These are phyloP conservation scores for Mohoua ochrocephala DNA, from an alignment of 2,113 vertebrate species.

Conservation along the genomic window DNA sequence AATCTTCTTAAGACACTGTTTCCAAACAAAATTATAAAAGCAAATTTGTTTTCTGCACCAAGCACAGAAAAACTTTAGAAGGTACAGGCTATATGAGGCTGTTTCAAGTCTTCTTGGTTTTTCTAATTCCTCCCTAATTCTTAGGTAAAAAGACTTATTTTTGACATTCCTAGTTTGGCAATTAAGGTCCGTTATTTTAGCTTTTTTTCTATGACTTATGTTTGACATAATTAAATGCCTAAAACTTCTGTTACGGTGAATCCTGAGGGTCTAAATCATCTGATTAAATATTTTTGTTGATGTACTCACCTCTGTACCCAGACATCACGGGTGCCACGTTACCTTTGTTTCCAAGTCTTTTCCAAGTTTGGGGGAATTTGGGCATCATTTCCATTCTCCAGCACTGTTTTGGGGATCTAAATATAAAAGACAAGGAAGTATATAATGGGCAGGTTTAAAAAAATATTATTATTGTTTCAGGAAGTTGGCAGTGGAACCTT, in stretches of 20 bases:
- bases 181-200: not conserved
- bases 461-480: not conserved
- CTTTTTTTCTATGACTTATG: fast-evolving
- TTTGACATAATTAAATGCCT: not conserved
- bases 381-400: not conserved
- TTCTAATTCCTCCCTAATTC: not conserved
- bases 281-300: not conserved
- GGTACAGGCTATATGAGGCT: not conserved
- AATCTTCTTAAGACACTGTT: not conserved
- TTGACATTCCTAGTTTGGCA: not conserved
- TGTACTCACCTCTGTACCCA: not conserved
- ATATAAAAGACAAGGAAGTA: not conserved
- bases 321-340: not conserved
- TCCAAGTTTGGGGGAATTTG: not conserved
- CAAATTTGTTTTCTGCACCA: not conserved
- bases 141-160: not conserved
- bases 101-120: not conserved
- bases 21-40: not conserved
- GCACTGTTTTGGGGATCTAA: not conserved
- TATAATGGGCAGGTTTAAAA: not conserved
- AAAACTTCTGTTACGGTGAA: not conserved
- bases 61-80: not conserved
- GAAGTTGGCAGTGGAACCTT: not conserved
- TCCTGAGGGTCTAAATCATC: not conserved
- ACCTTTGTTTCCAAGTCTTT: not conserved